These are phyloP conservation scores for Megaustenia siamemsis DNA, from an alignment of 2,888 invertebrate species.

Conservation along the genomic window DNA sequence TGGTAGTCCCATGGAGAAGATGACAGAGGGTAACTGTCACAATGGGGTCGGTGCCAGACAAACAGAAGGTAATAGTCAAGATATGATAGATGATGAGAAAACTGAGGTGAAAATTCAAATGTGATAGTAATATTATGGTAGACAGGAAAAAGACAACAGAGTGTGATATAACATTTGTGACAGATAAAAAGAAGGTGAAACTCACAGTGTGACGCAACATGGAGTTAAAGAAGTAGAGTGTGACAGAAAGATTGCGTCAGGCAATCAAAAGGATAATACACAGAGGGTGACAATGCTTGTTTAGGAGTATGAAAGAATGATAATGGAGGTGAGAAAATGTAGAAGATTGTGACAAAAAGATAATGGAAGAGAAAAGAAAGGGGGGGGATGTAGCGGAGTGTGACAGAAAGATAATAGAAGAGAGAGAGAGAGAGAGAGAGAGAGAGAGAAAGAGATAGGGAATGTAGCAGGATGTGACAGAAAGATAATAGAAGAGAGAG, in stretches of 20 bases:
- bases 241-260: too few relatives aligned
- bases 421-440: background rate
- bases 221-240: too few relatives aligned
- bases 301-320: background rate
- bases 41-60: too few relatives aligned
- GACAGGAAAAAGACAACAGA: background rate
- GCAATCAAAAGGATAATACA: background rate
- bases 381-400: background rate
- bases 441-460: background rate
- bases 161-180: background rate
- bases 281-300: background rate
- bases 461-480: too few relatives aligned
- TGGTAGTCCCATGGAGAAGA: too few relatives aligned
- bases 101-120: background rate
- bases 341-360: conserved; percentile 16
- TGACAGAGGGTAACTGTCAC: too few relatives aligned
- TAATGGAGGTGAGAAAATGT: background rate
- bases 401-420: background rate
- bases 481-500: background rate
- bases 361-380: background rate
- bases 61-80: too few relatives aligned
- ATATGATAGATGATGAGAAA: too few relatives aligned
- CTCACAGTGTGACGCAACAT: background rate
- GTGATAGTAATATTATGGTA: background rate
- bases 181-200: conserved; percentile 14